Conservation (phyloP, 1,140 invertebrate genomes). For the Halictus rubicundus region DNA sequence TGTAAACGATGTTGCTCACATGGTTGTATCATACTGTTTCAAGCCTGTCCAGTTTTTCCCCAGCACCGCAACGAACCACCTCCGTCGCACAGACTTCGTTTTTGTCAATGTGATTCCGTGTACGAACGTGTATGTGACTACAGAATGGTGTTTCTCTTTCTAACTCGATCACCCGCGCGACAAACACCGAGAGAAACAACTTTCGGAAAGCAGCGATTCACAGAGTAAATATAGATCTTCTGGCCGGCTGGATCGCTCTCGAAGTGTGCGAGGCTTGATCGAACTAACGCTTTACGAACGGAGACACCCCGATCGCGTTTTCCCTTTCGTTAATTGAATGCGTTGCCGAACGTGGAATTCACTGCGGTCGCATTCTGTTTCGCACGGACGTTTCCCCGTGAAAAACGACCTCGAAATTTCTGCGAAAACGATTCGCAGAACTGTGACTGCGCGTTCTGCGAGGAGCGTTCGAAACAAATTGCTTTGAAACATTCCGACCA, state of each 20-base stretch:
- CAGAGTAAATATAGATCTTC: background rate
- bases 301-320: background rate
- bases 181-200: conserved; percentile 24
- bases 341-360: background rate
- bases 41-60: background rate
- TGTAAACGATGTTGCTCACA: too few relatives aligned
- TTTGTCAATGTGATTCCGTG: background rate
- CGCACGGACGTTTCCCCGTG: too few relatives aligned
- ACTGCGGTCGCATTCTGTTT: too few relatives aligned
- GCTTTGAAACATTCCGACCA: too few relatives aligned
- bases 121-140: conserved; percentile 29
- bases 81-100: background rate
- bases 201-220: conserved; percentile 35
- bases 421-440: too few relatives aligned
- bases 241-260: background rate
- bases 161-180: conserved; percentile 17
- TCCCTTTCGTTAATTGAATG: background rate
- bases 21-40: background rate
- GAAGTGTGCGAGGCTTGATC: background rate
- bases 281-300: conserved; percentile 32
- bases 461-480: background rate
- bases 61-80: background rate
- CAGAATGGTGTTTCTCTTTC: background rate
- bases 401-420: background rate
- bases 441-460: background rate